Evolutionary conservation across 2,888 invertebrate genomes (phyloP), one percentile per base, ranked within the genome.

Genomic region (Octonoba sinensis): DNA sequence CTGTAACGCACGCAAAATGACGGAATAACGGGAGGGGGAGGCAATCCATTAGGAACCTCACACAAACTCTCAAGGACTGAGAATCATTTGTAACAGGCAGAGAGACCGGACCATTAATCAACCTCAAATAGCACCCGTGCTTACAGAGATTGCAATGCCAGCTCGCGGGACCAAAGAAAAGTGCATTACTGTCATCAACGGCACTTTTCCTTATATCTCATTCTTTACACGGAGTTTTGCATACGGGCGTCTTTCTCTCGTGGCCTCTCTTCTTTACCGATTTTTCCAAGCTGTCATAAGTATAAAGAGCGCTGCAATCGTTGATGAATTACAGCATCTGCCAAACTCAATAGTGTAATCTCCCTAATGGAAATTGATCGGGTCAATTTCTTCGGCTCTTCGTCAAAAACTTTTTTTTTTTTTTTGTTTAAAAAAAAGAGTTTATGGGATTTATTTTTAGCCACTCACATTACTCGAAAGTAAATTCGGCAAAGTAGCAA

Each of bases 151-250:
- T 54, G 54, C 54, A 54, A 20, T 20, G 54, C 54, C 54, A 8
- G n/a, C 54, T 54, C 54, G 54, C 54, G 54, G 54, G 54, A 20
- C 54, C 54, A 54, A n/a, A n/a, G 54, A 54, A 54, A 54, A 54
- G 54, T 54, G 54, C 54, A 54, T 54, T 54, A 54, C 54, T 54
- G 54, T 54, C 54, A 54, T 54, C 20, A 54, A 54, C n/a, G 54
- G 54, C 54, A 20, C 18, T n/a, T 54, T 54, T 54, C 54, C 54
- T 54, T 54, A 54, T 54, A 54, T 20, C 20, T 54, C 54, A 54
- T 54, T 18, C 18, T 16, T 54, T 54, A 20, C 54, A 54, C 11
- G 18, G 18, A n/a, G n/a, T 54, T 54, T 54, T 36, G 36, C 36
- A 36, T 36, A 11, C 36, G 11, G 36, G 13, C 1, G 54, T 54